These are phyloP conservation scores for Telenomus remus DNA, from an alignment of 1,140 invertebrate genomes.

Conservation along the genomic window DNA sequence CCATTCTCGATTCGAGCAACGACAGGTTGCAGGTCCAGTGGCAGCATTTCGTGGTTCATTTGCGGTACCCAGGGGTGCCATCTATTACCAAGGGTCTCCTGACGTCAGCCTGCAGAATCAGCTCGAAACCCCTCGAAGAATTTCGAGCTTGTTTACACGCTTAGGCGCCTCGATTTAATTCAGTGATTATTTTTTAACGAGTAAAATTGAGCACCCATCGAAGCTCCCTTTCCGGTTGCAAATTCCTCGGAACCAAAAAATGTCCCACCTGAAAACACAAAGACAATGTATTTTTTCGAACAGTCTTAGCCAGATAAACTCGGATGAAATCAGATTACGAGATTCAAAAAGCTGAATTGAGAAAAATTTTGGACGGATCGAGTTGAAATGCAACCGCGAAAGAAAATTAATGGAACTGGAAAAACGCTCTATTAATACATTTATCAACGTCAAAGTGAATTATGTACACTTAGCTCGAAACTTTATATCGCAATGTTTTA, in stretches of 20 bases:
- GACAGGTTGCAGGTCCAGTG: slow-evolving; percentile 73
- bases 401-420: slow-evolving; percentile 35
- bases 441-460: slow-evolving; percentile 45
- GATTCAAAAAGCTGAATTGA: not conserved
- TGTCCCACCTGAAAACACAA: not conserved
- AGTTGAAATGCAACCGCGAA: slow-evolving; percentile 6
- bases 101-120: slow-evolving; percentile 38
- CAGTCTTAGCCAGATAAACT: too few species aligned
- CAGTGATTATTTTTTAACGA: slow-evolving; percentile 76
- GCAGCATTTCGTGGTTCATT: slow-evolving; percentile 77
- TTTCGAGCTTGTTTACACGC: slow-evolving; percentile 72
- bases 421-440: slow-evolving; percentile 30
- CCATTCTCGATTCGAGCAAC: slow-evolving; percentile 63
- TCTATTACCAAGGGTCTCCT: slow-evolving; percentile 71
- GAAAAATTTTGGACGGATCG: not conserved
- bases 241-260: slow-evolving; percentile 17
- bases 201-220: slow-evolving; percentile 51
- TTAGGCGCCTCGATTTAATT: slow-evolving; percentile 73
- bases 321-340: too few species aligned
- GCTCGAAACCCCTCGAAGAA: slow-evolving; percentile 38
- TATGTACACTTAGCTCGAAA: slow-evolving; percentile 20
- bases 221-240: slow-evolving; percentile 23
- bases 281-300: too few species aligned
- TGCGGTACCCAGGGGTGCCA: slow-evolving; percentile 76
- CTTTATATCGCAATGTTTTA: slow-evolving; percentile 31